Evolutionary conservation across 2,797 vertebrate species (phyloP), one percentile per base, ranked within the genome.

Genomic region (Sebastes hubbsi): DNA sequence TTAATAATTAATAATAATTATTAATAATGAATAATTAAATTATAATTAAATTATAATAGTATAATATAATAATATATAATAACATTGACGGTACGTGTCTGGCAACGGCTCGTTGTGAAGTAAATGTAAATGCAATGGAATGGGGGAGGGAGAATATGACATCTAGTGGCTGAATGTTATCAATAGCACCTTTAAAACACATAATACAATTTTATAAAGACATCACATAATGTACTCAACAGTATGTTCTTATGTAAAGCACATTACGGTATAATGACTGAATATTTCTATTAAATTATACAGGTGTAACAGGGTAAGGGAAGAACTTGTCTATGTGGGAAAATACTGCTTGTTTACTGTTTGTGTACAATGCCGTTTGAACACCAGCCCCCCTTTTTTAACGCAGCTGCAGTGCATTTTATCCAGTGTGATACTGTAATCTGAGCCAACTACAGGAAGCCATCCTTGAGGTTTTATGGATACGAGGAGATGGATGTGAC

Each of bases 371-470:
- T 20, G 27, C 1, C 1, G 20, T 77, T 12, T 54, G 54, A 67
- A 72, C 58, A 18, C 13, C 18, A 52, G 32, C 27, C 54, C 54
- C 18, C 27, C n/a, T 25, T 56, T 58, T 29, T 63, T 70, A 8
- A 74, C 25, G 10, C 60, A 72, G 61, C 58, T 20, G 72, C 81
- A 38, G 62, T 20, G 70, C 63, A 61, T 46, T 34, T 69, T 13
- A 69, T 77, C 52, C 68, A 59, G 38, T 5, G 34, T 32, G 70
- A 71, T 58, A 20, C 27, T 61, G 83, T 61, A 87, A 90, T 32
- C 49, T 56, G 49, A 87, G 9, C 67, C 70, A 2, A 2, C 29
- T 18, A 54, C 83, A 77, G 72, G 75, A 86, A 79, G 72, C 18
- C 2, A 58, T 14, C 52, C 34, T 3, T 1, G 4, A 30, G 38